Evolutionary conservation across 2,797 vertebrate species (phyloP).

Genomic region (Lacerta viridis): DNA sequence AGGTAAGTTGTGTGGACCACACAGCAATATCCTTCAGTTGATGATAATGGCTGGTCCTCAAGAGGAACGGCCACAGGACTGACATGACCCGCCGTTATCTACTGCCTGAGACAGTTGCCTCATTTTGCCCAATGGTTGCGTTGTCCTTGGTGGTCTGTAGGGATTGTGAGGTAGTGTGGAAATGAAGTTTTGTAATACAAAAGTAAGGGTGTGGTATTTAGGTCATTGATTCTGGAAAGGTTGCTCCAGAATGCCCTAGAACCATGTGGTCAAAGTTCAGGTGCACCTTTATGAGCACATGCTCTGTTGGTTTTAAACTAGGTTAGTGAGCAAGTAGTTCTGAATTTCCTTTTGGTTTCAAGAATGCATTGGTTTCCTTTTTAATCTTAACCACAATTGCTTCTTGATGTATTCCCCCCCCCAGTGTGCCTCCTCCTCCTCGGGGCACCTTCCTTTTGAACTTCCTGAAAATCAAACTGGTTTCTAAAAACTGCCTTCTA

Average conservation of each 20-base stretch:
- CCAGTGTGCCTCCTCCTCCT: not conserved
- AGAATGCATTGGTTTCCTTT: constrained; percentile 44
- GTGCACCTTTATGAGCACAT: constrained; percentile 34
- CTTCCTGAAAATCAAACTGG: constrained; percentile 1
- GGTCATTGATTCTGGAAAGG: no score
- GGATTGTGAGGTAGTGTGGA: not conserved
- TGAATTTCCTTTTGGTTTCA: constrained; percentile 53
- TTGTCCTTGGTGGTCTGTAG: not conserved
- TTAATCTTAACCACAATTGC: constrained; percentile 26
- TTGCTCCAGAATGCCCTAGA: not conserved
- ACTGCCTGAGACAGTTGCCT: no score
- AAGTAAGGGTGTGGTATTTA: no score
- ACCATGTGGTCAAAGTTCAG: constrained; percentile 20
- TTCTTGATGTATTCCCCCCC: constrained; percentile 6
- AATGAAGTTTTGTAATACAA: not conserved
- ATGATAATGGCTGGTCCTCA: no score
- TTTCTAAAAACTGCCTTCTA: constrained; percentile 20
- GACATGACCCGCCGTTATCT: no score
- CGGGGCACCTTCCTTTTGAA: constrained; percentile 10
- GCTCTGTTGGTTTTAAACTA: not conserved
- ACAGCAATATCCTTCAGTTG: no score
- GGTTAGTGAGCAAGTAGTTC: constrained; percentile 17
- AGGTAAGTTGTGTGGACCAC: no score
- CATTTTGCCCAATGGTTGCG: no score
- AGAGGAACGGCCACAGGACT: no score